Evolutionary conservation across 2,797 vertebrate species (phyloP).

Genomic region (Tokudaia muenninki): DNA sequence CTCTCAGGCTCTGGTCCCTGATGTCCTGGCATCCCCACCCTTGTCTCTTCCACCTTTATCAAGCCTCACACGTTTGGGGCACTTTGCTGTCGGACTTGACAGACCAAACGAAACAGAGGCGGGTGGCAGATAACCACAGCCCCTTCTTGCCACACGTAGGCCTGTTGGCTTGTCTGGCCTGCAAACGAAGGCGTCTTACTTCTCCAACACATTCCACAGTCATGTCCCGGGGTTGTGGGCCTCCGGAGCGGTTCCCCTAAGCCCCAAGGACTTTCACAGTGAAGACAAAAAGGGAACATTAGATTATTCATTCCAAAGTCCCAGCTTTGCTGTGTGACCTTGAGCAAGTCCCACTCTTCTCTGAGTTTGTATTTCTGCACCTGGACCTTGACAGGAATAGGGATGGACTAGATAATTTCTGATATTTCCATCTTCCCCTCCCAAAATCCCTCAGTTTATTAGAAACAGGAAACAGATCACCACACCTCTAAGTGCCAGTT

Average conservation of each 20-base stretch:
- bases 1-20: constrained; percentile 68
- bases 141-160: constrained; percentile 78
- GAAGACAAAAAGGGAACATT: constrained; percentile 54
- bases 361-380: constrained; percentile 10
- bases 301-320: not conserved
- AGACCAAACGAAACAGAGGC: constrained; percentile 80
- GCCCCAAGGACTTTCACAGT: constrained; percentile 20
- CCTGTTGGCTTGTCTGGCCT: constrained; percentile 75
- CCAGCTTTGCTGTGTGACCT: constrained; percentile 64
- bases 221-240: constrained; percentile 71
- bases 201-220: constrained; percentile 82
- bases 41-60: constrained; percentile 77
- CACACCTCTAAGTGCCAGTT: constrained; percentile 53
- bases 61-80: constrained; percentile 66
- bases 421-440: not conserved
- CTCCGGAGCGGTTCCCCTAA: constrained; percentile 20
- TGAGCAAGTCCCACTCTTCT: constrained; percentile 13
- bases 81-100: constrained; percentile 80
- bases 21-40: constrained; percentile 67
- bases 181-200: constrained; percentile 77
- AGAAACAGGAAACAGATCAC: constrained; percentile 59
- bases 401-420: not conserved
- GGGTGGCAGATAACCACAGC: constrained; percentile 69
- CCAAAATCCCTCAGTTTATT: constrained; percentile 38
- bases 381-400: not conserved